Evolutionary conservation across 2,888 invertebrate species (phyloP), one percentile per base, ranked within the genome.

Genomic region (Ischnus inquisitorius): DNA sequence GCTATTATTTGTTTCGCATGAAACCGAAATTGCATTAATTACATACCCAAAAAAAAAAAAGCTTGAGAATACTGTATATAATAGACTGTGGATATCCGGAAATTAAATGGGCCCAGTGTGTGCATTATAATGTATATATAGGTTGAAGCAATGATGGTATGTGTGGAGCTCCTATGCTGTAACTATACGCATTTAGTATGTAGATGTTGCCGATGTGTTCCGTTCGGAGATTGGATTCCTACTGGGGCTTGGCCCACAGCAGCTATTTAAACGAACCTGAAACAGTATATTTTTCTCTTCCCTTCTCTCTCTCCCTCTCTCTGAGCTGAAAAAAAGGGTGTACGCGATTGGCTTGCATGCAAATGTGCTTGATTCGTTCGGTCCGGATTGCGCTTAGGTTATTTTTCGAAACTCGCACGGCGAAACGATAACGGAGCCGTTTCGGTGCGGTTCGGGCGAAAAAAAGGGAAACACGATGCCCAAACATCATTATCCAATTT

Each of bases 401-500:
- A 19, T 79, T 84, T 82, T 79, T 79, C 76, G 75, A 84, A 81
- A 72, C 78, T 74, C 84, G 34, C 46, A 71, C n/a, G n/a, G 8
- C 48, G 39, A 62, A 48, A 57, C 57, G 12, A 22, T 57, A 57
- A 22, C 57, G 57, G 2, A 2, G 54, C 28, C 22, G 43, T 28
- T 46, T n/a, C 54, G 39, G 22, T 39, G 22, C 22, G 54, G 2
- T 43, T 16, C 12, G 39, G 3, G 71, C 74, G 75, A 79, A 79
- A 69, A 83, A 68, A 75, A 75, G 25, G 68, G 77, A 77, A 65
- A 51, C 65, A 74, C 79, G 75, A 22, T 79, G 60, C 60, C 82
- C 79, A 84, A 86, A 86, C 84, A 84, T 82, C 82, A 86, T 86
- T 86, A 86, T 79, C 85, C 85, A 84, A 84, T 86, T 86, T 82